These are phyloP conservation scores for Vombatus ursinus DNA, from an alignment of 2,113 vertebrate species.

Conservation along the genomic window DNA sequence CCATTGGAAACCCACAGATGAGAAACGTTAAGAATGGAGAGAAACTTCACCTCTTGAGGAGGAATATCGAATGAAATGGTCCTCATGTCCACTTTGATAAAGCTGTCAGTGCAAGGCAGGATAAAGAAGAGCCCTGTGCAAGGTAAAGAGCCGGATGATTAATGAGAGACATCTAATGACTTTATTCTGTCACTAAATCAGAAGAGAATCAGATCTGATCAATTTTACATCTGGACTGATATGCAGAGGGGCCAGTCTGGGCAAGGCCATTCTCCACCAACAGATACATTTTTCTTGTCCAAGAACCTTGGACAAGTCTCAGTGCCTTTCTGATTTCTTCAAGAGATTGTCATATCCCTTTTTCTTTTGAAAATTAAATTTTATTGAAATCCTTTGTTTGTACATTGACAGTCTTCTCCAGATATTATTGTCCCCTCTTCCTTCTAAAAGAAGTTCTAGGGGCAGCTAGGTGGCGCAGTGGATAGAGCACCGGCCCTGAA, in stretches of 20 bases:
- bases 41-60: slow-evolving; percentile 92
- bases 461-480: too few relatives aligned
- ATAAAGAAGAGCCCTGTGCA: slow-evolving; percentile 94
- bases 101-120: slow-evolving; percentile 96
- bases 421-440: neutral
- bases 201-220: neutral
- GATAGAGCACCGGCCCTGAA: too few relatives aligned
- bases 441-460: neutral
- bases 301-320: neutral
- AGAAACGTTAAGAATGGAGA: neutral
- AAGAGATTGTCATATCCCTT: neutral
- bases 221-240: neutral
- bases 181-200: neutral
- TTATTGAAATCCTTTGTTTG: neutral
- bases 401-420: neutral
- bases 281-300: neutral
- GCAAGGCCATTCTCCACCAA: neutral
- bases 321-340: neutral
- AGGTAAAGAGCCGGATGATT: neutral
- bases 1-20: neutral
- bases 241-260: neutral
- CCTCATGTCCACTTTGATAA: slow-evolving; percentile 98
- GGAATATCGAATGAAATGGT: slow-evolving; percentile 97
- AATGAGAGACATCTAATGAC: neutral
- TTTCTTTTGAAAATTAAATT: neutral